Evolutionary conservation across 2,113 vertebrate genomes (phyloP).

Genomic region (Ursus arctos): DNA sequence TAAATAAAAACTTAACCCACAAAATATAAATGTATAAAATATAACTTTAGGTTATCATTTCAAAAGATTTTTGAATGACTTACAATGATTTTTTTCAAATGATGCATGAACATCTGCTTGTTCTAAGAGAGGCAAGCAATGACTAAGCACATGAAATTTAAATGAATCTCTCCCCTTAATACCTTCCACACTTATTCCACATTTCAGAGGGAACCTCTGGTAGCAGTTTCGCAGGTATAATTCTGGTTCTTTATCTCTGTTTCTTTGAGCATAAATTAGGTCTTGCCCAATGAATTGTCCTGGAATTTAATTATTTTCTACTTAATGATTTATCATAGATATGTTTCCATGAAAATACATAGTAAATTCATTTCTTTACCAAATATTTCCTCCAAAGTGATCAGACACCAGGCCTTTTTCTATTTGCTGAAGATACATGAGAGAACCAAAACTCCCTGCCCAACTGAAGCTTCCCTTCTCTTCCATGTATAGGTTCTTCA

Average conservation of each 20-base stretch:
- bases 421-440: background rate
- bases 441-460: background rate
- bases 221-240: background rate
- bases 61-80: slow-evolving; percentile 59
- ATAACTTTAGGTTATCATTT: slow-evolving; percentile 46
- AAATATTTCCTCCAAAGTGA: background rate
- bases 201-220: background rate
- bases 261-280: slow-evolving; percentile 28
- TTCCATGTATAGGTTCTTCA: background rate
- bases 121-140: slow-evolving; percentile 28
- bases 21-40: slow-evolving; percentile 51
- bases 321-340: background rate
- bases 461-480: background rate
- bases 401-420: background rate
- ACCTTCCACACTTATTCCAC: background rate
- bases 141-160: background rate
- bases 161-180: background rate
- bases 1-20: background rate
- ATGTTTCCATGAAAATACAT: background rate
- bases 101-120: background rate
- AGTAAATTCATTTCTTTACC: slow-evolving; percentile 23
- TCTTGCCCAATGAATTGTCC: background rate
- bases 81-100: slow-evolving; percentile 62
- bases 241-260: background rate
- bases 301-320: slow-evolving; percentile 40